Base-by-base conservation (phyloP, 2,113 vertebrate genomes). In the Grammomys surdaster region DNA sequence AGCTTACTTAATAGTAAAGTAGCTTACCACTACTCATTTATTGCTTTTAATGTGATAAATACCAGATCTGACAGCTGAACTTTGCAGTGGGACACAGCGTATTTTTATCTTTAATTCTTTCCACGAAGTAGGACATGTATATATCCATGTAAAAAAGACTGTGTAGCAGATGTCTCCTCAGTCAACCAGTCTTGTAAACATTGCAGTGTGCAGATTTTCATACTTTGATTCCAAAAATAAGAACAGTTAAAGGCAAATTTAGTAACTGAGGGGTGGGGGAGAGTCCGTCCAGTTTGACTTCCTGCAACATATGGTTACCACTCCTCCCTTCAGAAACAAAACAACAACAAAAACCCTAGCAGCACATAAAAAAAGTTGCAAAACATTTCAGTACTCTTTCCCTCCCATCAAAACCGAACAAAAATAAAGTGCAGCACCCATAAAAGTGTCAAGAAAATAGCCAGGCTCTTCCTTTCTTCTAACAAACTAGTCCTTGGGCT, bases 381-480 rank as follows among this genome's bases (percentile, higher is more conserved):
- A 97, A 97, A 96, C 96, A 46, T 97, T 98, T 98, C 97, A 98
- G 97, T 98, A 98, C 94, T 97, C 92, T 93, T 93, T 91, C 48
- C 80, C 97, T 97, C 97, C 90, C 98, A 98, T 98, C 95, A 97
- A 98, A 98, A 98, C 96, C 89, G 46, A 97, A 98, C 98, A 98
- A 98, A 98, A 99, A 99, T 99, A 99, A 99, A 99, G 99, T 99
- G 99, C 99, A 99, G 98, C 98, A 99, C 99, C 99, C 98, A 98
- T 99, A 99, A 99, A 99, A 99, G 98, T 98, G 98, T 99, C 98
- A 98, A 98, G 97, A 99, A 98, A 98, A 98, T 98, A 98, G 98
- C 98, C 97, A 98, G 97, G 97, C 98, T 98, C 98, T 98, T 98
- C 97, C 95, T 98, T 98, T 98, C 98, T 98, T 97, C 95, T 98